A percentile compares a stretch with the other conserved stretches of the same genome.
Conservation (phyloP, 2,113 vertebrate species). For the Sylvietta virens region DNA sequence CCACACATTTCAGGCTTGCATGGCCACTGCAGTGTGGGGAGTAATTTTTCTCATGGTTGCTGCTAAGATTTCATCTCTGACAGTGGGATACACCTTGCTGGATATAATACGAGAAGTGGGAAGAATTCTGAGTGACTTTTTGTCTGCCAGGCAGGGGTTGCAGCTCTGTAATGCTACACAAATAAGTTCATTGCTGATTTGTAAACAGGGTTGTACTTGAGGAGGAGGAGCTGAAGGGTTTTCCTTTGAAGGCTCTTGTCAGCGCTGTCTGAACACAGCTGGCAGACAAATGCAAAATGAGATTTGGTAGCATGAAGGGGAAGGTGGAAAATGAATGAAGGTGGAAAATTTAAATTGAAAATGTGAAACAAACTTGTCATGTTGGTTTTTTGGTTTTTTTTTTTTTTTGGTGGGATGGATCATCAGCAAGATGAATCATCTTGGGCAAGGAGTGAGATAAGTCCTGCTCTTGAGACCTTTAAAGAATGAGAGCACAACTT, state of each 20-base stretch:
- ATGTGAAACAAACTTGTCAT: neutral
- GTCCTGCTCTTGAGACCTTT: neutral
- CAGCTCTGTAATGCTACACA: neutral
- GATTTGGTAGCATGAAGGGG: neutral
- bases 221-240: neutral
- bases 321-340: neutral
- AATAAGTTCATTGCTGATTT: neutral
- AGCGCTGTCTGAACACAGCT: neutral
- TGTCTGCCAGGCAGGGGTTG: neutral
- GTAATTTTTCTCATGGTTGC: conserved; percentile 8
- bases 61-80: conserved; percentile 22
- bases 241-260: conserved; percentile 25
- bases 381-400: neutral
- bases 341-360: conserved; percentile 2
- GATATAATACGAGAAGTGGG: neutral
- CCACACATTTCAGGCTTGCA: neutral
- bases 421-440: neutral
- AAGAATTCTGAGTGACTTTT: conserved; percentile 17
- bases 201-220: neutral
- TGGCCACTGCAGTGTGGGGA: neutral
- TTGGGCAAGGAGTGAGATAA: accelerated
- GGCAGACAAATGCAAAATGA: neutral
- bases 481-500: neutral
- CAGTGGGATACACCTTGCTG: conserved; percentile 21
- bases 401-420: neutral